These are phyloP conservation scores for Neocloeon triangulifer DNA, from an alignment of 1,140 invertebrate genomes.

Conservation along the genomic window DNA sequence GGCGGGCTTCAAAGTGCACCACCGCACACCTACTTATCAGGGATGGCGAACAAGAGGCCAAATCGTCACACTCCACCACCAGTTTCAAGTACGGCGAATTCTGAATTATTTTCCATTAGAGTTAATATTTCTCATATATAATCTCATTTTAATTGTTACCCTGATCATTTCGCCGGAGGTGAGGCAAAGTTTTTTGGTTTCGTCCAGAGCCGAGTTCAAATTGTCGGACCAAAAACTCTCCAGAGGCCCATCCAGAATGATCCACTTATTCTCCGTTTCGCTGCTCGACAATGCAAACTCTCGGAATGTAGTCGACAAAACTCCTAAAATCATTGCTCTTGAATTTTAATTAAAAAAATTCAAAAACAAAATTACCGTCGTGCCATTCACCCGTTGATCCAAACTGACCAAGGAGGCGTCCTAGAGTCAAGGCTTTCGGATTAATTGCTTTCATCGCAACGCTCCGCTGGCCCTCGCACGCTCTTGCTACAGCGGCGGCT, in stretches of 20 bases:
- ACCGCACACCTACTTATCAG: slow-evolving; percentile 79
- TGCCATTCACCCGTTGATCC: too few species aligned
- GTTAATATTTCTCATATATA: neutral
- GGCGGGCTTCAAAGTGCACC: slow-evolving; percentile 60
- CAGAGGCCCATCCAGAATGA: slow-evolving; percentile 72
- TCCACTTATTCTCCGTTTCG: slow-evolving; percentile 69
- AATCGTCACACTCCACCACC: slow-evolving; percentile 79
- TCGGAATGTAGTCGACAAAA: slow-evolving; percentile 71
- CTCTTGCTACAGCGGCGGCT: too few species aligned
- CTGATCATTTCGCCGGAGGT: slow-evolving; percentile 77
- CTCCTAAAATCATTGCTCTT: too few species aligned
- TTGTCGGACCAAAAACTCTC: slow-evolving; percentile 91
- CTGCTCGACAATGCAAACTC: slow-evolving; percentile 54
- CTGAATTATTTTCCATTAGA: slow-evolving; percentile 12
- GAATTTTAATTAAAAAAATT: too few species aligned
- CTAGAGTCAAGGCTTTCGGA: too few species aligned
- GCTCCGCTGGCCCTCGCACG: too few species aligned
- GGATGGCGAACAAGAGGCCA: slow-evolving; percentile 83
- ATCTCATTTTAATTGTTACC: too few species aligned
- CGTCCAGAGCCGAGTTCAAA: slow-evolving; percentile 82
- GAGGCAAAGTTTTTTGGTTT: slow-evolving; percentile 74
- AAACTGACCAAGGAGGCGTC: too few species aligned
- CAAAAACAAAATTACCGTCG: too few species aligned
- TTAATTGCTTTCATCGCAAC: too few species aligned
- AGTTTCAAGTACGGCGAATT: slow-evolving; percentile 71